Evolutionary conservation across 2,888 invertebrate species (phyloP).

Genomic region (Dyspetes luteomarginatus): DNA sequence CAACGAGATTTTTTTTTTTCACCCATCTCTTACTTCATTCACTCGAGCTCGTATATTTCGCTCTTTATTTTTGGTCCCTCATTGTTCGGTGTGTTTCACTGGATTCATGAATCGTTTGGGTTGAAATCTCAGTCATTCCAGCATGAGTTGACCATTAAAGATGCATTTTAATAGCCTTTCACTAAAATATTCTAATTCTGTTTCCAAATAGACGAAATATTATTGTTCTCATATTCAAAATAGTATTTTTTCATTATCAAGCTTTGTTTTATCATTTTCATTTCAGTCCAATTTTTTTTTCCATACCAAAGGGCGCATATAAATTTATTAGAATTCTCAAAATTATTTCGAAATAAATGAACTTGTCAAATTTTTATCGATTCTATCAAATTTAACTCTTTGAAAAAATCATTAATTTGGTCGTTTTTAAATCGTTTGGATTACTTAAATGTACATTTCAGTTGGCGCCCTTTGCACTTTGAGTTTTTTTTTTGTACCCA

Average conservation of each 20-base stretch:
- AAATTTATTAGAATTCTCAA: background rate
- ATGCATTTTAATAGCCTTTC: background rate
- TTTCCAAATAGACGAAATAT: too few relatives aligned
- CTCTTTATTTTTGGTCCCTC: constrained; percentile 9
- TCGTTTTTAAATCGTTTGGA: too few relatives aligned
- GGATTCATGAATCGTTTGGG: constrained; percentile 5
- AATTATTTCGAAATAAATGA: background rate
- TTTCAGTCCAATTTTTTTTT: constrained; percentile 13
- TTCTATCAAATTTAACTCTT: background rate
- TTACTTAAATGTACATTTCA: too few relatives aligned
- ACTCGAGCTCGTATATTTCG: constrained; percentile 41
- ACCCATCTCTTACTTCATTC: constrained; percentile 19
- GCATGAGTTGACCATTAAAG: background rate
- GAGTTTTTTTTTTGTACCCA: too few relatives aligned
- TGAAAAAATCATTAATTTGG: background rate
- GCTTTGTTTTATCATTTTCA: constrained; percentile 8
- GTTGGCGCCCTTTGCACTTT: too few relatives aligned
- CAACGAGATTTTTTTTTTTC: constrained; percentile 68
- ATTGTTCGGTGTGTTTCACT: constrained; percentile 3
- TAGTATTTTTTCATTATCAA: background rate
- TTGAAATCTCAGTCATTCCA: constrained; percentile 2
- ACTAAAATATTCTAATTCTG: background rate
- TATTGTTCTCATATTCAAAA: background rate
- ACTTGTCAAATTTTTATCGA: background rate
- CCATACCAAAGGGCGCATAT: background rate